Base-by-base conservation (phyloP, 2,113 vertebrate genomes). In the Alethe castanea region DNA sequence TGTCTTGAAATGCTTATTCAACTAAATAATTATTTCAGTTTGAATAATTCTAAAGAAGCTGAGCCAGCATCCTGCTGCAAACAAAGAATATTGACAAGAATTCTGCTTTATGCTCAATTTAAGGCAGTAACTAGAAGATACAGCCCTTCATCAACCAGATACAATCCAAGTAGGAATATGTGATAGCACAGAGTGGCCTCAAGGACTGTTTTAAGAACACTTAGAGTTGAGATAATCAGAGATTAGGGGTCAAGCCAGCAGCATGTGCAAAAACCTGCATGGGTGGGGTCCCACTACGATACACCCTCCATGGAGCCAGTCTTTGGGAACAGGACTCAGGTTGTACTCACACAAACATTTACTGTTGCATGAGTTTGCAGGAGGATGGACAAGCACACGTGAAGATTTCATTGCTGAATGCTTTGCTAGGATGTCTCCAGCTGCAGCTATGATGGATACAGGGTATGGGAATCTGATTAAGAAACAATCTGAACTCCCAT, bases 51-150 rank as follows among this genome's bases (percentile, higher is more conserved):
- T 79, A 26, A 89, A 87, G 78, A 50, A 94, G 81, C 70, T 80
- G 84, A 94, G 78, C 65, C 70, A 89, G 93, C 86, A 84, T 28
- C 59, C 65, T 77, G 38, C 59, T 73, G 56, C 61, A 89, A 86
- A 92, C 53, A 94, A 90, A 77, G 70, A 59, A 56, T 60, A 91
- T 72, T 47, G 53, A 92, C 7, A 5, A 44, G 36, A 87, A 81
- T 65, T 20, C 13, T 52, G 60, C 20, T 65, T 89, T 72, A 72
- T 69, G 74, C 42, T 82, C 89, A 87, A 26, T 89, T 92, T 79
- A 91, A 90, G 78, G 70, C 54, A 82, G 33, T 62, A 81, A 89
- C 57, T 50, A 69, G 45, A 71, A 72, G 19, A 91, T 62, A 92
- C 12, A 76, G 57, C 44, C 17, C 16, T 22, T 50, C 4, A 0